These are phyloP conservation scores for Tribolium freemani DNA, from an alignment of 2,888 invertebrate genomes.

Conservation along the genomic window DNA sequence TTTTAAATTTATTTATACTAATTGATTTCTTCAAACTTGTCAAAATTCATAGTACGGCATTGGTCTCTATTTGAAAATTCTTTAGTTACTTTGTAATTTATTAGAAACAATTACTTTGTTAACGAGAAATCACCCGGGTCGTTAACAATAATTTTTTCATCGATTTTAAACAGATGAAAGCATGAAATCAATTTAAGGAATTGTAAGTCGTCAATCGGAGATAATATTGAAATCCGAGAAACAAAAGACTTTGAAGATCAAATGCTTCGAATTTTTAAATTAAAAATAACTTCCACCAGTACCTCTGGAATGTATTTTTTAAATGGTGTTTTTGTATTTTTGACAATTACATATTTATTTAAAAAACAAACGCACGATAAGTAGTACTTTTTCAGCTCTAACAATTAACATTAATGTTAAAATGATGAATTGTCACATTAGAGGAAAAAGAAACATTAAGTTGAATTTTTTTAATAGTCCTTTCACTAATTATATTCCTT, in stretches of 20 bases:
- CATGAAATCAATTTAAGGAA: conserved; percentile 8
- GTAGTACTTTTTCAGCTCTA: no score
- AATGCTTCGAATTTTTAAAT: conserved; percentile 6
- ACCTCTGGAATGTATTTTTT: no score
- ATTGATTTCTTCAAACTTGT: no score
- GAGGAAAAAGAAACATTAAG: no score
- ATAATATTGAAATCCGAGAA: conserved; percentile 4
- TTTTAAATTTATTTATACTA: no score
- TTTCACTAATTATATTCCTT: conserved; percentile 13
- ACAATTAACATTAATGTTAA: no score
- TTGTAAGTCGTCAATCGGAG: neutral
- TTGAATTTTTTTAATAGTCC: neutral
- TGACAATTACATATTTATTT: no score
- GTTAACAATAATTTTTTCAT: conserved; percentile 24
- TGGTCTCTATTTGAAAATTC: no score
- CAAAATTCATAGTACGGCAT: no score
- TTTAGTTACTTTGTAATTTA: neutral
- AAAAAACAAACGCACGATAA: no score
- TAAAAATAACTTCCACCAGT: neutral
- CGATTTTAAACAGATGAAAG: neutral
- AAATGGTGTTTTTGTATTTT: no score
- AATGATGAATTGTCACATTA: no score
- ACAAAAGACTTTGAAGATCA: conserved; percentile 26
- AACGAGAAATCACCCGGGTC: conserved; percentile 22
- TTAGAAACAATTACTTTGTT: conserved; percentile 8